phyloP scores from a whole-genome alignment of 2,113 vertebrate genomes.

The Microtus ochrogaster region DNA sequence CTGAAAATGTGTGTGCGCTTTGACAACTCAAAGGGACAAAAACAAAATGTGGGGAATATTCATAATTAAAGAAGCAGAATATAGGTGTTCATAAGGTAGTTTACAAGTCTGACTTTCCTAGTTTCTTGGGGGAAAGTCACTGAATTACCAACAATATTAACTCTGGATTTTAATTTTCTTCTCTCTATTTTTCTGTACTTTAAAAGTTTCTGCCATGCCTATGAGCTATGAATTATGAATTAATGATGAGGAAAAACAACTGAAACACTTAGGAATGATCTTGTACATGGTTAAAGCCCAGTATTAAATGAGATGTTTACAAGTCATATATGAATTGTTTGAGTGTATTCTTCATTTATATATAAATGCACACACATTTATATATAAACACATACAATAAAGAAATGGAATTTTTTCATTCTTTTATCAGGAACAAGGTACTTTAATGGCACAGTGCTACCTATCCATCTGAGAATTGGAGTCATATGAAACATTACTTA shows the following conservation, averaged over 20 bases:
- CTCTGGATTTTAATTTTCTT: constrained; percentile 59
- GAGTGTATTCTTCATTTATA: background rate
- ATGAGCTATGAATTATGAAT: constrained; percentile 14
- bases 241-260: constrained; percentile 35
- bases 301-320: constrained; percentile 32
- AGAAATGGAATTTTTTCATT: background rate
- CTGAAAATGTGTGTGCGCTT: background rate
- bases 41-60: background rate
- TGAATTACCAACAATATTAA: constrained; percentile 23
- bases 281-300: background rate
- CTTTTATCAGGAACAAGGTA: background rate
- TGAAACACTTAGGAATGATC: constrained; percentile 44
- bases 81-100: background rate
- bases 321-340: background rate
- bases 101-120: background rate
- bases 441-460: background rate
- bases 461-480: background rate
- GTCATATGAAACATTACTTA: background rate
- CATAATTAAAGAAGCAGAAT: background rate
- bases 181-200: constrained; percentile 26
- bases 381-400: background rate
- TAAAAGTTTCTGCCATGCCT: background rate
- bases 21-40: background rate
- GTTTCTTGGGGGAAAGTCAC: constrained; percentile 2
- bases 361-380: background rate